Evolutionary conservation across 2,113 vertebrate genomes (phyloP).

Genomic region (Bufo gargarizans): DNA sequence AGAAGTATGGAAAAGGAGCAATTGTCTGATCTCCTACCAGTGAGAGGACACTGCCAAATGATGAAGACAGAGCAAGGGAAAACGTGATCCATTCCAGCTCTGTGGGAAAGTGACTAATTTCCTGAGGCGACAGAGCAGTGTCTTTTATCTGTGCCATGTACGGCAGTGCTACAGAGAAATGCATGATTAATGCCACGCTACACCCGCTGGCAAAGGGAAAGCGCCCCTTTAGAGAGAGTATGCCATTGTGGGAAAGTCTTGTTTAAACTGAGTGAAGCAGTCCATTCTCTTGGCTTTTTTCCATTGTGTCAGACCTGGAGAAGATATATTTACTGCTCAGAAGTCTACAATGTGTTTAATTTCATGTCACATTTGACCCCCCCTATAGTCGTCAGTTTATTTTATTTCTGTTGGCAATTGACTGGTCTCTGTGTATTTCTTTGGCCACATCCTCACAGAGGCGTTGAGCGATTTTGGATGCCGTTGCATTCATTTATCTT

Average conservation of each 20-base stretch:
- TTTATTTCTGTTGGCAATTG: constrained; percentile 14
- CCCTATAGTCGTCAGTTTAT: not conserved
- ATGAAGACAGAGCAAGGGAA: constrained; percentile 7
- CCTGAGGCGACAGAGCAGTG: constrained; percentile 30
- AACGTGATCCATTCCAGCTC: constrained; percentile 50
- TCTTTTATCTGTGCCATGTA: constrained; percentile 20
- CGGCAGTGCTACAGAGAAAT: not conserved
- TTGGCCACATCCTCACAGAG: not conserved
- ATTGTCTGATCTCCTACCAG: not conserved
- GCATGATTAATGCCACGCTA: constrained; percentile 5
- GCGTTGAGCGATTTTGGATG: not conserved
- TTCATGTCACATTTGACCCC: constrained; percentile 23
- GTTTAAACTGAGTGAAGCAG: not conserved
- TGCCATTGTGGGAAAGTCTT: constrained; percentile 11
- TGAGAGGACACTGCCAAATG: not conserved
- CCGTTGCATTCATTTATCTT: not conserved
- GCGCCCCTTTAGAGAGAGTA: constrained; percentile 12
- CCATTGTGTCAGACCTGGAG: constrained; percentile 14
- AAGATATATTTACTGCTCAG: constrained; percentile 32
- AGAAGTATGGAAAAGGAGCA: not conserved
- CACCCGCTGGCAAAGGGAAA: constrained; percentile 34
- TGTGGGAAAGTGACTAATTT: constrained; percentile 58
- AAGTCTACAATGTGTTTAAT: constrained; percentile 1
- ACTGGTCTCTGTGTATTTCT: not conserved
- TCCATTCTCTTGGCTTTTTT: not conserved